These are phyloP conservation scores for Spialia ferax DNA, from an alignment of 2,888 invertebrate genomes.

Conservation along the genomic window DNA sequence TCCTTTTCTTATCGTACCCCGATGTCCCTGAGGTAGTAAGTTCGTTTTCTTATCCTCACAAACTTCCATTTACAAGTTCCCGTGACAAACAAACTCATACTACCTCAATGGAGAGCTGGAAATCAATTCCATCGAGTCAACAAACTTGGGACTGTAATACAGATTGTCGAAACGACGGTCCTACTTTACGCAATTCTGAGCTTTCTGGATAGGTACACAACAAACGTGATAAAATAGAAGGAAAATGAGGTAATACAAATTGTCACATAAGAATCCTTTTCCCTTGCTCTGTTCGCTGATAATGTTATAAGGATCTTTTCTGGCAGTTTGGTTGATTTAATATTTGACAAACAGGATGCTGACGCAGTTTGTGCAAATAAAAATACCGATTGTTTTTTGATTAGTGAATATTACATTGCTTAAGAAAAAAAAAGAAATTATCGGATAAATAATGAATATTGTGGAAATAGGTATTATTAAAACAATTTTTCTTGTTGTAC, in stretches of 20 bases:
- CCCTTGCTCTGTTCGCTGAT: neutral
- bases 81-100: constrained; percentile 44
- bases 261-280: constrained; percentile 19
- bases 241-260: neutral
- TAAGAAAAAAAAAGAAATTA: too few relatives aligned
- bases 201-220: constrained; percentile 23
- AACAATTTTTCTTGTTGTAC: too few relatives aligned
- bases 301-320: constrained; percentile 17
- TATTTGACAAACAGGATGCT: constrained; percentile 32
- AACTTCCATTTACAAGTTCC: constrained; percentile 39
- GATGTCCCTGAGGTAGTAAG: neutral
- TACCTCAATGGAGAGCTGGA: constrained; percentile 38
- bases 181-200: constrained; percentile 18
- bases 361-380: constrained; percentile 3
- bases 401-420: neutral
- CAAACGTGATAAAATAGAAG: constrained; percentile 9
- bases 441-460: too few relatives aligned
- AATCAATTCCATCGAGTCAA: constrained; percentile 45
- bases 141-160: constrained; percentile 36
- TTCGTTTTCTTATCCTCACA: constrained; percentile 3
- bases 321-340: constrained; percentile 22
- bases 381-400: neutral
- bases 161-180: constrained; percentile 15
- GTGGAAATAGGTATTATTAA: too few relatives aligned
- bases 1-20: neutral